Base-by-base conservation (phyloP, 92 coral and sea anemone genomes). In the Montipora capitata region DNA sequence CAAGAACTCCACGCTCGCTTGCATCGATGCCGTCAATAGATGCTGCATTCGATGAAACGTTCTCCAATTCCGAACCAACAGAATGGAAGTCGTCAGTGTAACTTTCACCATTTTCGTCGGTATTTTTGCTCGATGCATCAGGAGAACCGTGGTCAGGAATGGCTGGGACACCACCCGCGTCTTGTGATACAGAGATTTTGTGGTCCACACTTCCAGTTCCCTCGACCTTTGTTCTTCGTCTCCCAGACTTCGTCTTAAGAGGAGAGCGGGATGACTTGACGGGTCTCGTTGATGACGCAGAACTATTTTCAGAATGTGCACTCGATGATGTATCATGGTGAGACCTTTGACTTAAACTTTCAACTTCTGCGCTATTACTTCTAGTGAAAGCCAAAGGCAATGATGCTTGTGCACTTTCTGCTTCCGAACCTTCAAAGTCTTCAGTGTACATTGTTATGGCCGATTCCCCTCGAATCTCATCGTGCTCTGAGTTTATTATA, bases 51-150 rank as follows among this genome's bases (percentile, higher is more conserved):
- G 94, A 85, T 12, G 87, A 17, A 16, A 80, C 81, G 41, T 49
- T 51, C 57, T 80, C 82, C 42, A 42, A 77, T 39, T 87, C 80
- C 20, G 91, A 86, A 18, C 57, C 92, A 16, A 62, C 83, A 44
- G 91, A 87, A 20, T 79, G 88, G 45, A 91, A 91, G 77, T 91
- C 94, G 17, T 91, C 94, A 9, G 94, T 87, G 64, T 91, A 91
- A 51, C 91, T 91, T 41, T 64, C 91, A 40, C 59, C 51, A 83
- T 69, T 58, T 72, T 15, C 72, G 41, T 58, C 79, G 4, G 43
- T 11, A 5, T 52, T 64, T 39, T 66, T 44, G 2, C n/a, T 68
- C 8, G 77, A 68, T 51, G 65, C 62, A n/a, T 49, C 49, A 27
- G 86, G 68, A 15, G 41, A 70, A 38, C 77, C 54, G 4, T 49